These are phyloP conservation scores for Dryas iulia DNA, from an alignment of 1,140 invertebrate species.

Conservation along the genomic window DNA sequence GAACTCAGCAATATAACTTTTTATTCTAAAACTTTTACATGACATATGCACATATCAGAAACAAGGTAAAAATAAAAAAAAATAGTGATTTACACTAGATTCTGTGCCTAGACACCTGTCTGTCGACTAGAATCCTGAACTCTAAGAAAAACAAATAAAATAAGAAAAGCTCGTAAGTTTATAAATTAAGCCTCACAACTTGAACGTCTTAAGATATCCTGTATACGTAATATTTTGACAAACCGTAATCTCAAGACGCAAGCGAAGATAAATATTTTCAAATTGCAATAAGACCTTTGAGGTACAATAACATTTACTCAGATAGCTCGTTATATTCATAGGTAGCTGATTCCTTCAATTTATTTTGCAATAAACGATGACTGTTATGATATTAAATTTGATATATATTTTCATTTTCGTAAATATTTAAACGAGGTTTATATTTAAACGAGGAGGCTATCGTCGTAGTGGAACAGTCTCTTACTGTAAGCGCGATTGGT, in stretches of 20 bases:
- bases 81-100: no score
- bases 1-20: no score
- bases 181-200: background rate
- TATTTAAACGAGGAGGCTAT: no score
- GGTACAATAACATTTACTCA: background rate
- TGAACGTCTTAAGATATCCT: background rate
- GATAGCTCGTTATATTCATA: background rate
- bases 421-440: no score
- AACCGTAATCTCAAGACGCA: background rate
- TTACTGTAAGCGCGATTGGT: no score
- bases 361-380: background rate
- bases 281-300: background rate
- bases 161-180: background rate
- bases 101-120: no score
- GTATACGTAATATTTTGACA: background rate
- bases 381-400: background rate
- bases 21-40: no score
- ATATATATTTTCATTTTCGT: no score
- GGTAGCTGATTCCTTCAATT: background rate
- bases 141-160: background rate
- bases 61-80: no score
- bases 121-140: no score
- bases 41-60: no score
- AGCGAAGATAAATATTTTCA: constrained; percentile 1
- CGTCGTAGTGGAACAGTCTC: no score